Base-by-base conservation (phyloP, 1,140 invertebrate species). In the Ylistrum balloti region DNA sequence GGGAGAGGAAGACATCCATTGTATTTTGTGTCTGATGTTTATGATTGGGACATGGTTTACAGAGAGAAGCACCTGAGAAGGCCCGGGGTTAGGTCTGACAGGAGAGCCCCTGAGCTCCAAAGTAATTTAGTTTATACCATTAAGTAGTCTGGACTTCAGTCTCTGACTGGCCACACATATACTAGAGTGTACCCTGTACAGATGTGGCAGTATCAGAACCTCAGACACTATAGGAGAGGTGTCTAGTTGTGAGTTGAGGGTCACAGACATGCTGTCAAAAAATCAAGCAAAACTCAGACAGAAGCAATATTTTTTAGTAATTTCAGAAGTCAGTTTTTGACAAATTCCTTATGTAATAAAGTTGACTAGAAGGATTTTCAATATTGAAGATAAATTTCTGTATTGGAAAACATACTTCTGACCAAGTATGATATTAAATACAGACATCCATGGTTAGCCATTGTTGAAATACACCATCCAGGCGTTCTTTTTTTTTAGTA, bases 181-280 rank as follows among this genome's bases (percentile, higher is more conserved):
- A 28, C 2, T 56, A 20, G 9, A 56, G 56, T 74, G 41, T 13
- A 45, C 9, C 17, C 5, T 7, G 45, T 56, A 56, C 56, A 74
- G 56, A 74, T 20, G 56, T 74, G 56, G 56, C n/a, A 7, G 56
- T 28, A 28, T n/a, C 9, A 28, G 22, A 28, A 11, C 56, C 45
- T 15, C 56, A 74, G 56, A 74, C 56, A 22, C 56, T 17, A 1
- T 74, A 9, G n/a, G 56, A 28, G 0, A 74, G 56, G n/a, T n/a
- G n/a, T 28, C 56, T n/a, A n/a, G 56, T 28, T 38, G n/a, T 11
- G 5, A 74, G 56, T n/a, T 74, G 22, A 28, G n/a, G 56, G 56
- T 74, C 56, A 74, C 22, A 74, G 56, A 74, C 56, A n/a, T 28
- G 9, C 56, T 74, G 56, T 74, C 56, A 74, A 74, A 74, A 74